phyloP scores from a whole-genome alignment of 1,140 invertebrate genomes.

The Centruroides vittatus region DNA sequence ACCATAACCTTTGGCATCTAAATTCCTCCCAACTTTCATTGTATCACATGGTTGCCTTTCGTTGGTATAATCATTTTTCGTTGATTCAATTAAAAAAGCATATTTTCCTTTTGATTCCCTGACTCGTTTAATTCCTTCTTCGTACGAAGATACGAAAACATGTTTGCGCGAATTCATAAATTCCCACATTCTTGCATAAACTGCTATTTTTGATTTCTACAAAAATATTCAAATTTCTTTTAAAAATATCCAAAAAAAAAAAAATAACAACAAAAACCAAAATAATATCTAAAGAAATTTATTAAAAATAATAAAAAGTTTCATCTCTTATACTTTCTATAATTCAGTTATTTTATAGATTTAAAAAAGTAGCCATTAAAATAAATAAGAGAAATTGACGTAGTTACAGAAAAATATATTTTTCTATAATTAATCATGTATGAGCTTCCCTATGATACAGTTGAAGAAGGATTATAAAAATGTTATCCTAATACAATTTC shows the following conservation, averaged over 20 bases:
- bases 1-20: slow-evolving; percentile 36
- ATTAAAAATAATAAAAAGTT: neutral
- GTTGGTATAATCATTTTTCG: slow-evolving; percentile 30
- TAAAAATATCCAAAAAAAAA: slow-evolving; percentile 21
- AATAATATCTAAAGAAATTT: too few relatives aligned
- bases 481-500: too few relatives aligned
- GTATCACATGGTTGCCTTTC: slow-evolving; percentile 41
- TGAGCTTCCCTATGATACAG: too few relatives aligned
- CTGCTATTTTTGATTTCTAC: slow-evolving; percentile 30
- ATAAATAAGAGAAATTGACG: too few relatives aligned
- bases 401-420: too few relatives aligned
- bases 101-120: slow-evolving; percentile 37
- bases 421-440: too few relatives aligned
- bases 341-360: too few relatives aligned
- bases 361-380: too few relatives aligned
- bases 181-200: slow-evolving; percentile 39
- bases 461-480: too few relatives aligned
- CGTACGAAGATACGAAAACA: slow-evolving; percentile 29
- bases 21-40: slow-evolving; percentile 40
- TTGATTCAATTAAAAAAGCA: slow-evolving; percentile 41
- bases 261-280: neutral
- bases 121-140: slow-evolving; percentile 31
- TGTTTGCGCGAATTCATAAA: slow-evolving; percentile 29
- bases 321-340: neutral
- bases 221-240: too few relatives aligned